Percentiles rank a stretch among this genome's conserved stretches.
Evolutionary conservation across 2,113 vertebrate species (phyloP).

Genomic region (Zeus faber): DNA sequence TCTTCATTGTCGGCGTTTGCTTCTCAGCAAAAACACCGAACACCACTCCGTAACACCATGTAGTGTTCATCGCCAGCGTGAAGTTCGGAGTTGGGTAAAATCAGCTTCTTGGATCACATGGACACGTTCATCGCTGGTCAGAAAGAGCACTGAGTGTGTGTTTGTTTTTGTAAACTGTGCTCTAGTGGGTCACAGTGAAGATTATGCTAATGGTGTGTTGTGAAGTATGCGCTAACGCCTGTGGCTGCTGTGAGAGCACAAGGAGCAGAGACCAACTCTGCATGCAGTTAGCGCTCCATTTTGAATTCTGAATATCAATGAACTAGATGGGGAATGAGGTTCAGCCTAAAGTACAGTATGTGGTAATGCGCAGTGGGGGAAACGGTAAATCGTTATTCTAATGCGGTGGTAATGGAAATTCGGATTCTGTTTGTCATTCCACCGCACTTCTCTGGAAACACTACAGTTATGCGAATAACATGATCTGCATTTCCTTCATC

Average conservation of each 20-base stretch:
- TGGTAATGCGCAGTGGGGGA: slow-evolving; percentile 5
- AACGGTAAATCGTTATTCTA: slow-evolving; percentile 32
- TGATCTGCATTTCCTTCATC: neutral
- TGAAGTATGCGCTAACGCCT: slow-evolving; percentile 10
- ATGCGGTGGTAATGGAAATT: slow-evolving; percentile 37
- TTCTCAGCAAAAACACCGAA: too few species aligned
- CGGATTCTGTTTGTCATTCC: slow-evolving; percentile 40
- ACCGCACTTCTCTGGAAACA: slow-evolving; percentile 14
- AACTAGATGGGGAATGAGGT: slow-evolving; percentile 31
- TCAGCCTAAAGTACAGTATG: slow-evolving; percentile 34
- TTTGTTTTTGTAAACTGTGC: neutral
- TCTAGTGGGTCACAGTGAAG: slow-evolving; percentile 19
- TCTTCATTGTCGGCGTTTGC: too few species aligned
- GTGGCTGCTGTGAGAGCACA: slow-evolving; percentile 3
- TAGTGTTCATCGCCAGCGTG: too few species aligned
- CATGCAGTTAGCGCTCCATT: slow-evolving; percentile 23
- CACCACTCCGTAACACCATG: too few species aligned
- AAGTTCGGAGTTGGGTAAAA: too few species aligned
- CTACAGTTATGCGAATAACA: slow-evolving; percentile 5
- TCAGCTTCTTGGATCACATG: too few species aligned
- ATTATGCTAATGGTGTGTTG: slow-evolving; percentile 10
- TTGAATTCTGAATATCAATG: slow-evolving; percentile 57
- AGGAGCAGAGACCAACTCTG: slow-evolving; percentile 19
- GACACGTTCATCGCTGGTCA: too few species aligned
- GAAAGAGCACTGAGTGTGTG: too few species aligned